phyloP scores from a whole-genome alignment of 2,888 invertebrate genomes.

The Hirtodrosophila cameraria region DNA sequence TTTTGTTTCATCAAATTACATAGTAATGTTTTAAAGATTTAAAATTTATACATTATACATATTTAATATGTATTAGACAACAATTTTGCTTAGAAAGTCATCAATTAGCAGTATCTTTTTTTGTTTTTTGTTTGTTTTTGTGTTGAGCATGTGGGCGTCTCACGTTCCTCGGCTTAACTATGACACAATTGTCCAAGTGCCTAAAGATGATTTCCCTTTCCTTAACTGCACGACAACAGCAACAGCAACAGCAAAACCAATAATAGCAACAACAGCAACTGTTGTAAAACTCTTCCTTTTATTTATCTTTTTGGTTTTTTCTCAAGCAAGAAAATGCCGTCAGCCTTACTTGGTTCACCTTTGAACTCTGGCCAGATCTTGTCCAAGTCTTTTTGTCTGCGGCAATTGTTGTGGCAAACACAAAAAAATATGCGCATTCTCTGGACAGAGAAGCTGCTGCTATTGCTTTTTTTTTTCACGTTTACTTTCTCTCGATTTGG shows the following conservation, averaged over 20 bases:
- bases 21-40: neutral
- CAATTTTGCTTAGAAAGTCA: constrained; percentile 23
- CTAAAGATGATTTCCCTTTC: constrained; percentile 57
- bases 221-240: constrained; percentile 46
- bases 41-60: neutral
- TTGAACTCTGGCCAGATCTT: constrained; percentile 58
- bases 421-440: constrained; percentile 35
- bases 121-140: neutral
- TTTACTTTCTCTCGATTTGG: constrained; percentile 72
- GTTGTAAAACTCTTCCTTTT: constrained; percentile 53
- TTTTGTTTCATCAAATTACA: too few species aligned
- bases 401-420: constrained; percentile 9
- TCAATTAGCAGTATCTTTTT: constrained; percentile 22
- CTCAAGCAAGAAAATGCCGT: constrained; percentile 1
- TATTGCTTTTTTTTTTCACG: constrained; percentile 32
- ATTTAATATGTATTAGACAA: constrained; percentile 3
- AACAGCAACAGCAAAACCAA: constrained; percentile 14
- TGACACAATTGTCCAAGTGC: constrained; percentile 63
- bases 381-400: constrained; percentile 24
- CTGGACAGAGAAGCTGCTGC: constrained; percentile 21
- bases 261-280: constrained; percentile 35
- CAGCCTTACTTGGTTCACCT: constrained; percentile 52
- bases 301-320: constrained; percentile 38
- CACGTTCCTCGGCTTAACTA: constrained; percentile 28
- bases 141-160: constrained; percentile 35